Conservation (phyloP, 2,888 invertebrate species). For the Conomelus anceps region DNA sequence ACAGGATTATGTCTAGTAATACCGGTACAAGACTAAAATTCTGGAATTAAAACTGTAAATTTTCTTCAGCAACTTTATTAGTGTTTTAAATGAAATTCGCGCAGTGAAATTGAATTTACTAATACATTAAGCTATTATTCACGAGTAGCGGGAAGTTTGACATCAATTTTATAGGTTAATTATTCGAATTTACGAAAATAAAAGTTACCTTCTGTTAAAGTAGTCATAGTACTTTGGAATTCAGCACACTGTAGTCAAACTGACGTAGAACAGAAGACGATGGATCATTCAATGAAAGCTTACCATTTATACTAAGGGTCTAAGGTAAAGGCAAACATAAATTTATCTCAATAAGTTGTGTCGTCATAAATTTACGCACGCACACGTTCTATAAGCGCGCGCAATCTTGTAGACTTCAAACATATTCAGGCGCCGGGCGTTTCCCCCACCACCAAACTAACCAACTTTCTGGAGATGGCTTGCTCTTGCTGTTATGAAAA, state of each 20-base stretch:
- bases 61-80: too few relatives aligned
- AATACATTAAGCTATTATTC: too few relatives aligned
- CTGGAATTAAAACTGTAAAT: background rate
- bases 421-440: too few relatives aligned
- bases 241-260: background rate
- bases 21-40: too few relatives aligned
- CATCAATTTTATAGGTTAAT: background rate
- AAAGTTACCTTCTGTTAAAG: background rate
- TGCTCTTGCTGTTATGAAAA: background rate
- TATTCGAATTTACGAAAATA: background rate
- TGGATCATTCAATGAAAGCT: background rate
- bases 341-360: background rate
- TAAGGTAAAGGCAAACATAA: background rate
- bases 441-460: background rate
- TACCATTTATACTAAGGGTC: background rate
- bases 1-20: too few relatives aligned
- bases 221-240: background rate
- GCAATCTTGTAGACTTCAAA: background rate
- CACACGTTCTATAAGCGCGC: background rate
- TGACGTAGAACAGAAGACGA: background rate
- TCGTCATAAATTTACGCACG: background rate
- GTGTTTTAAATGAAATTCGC: too few relatives aligned
- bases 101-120: background rate
- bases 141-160: background rate
- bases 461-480: background rate